A percentile compares a stretch with the other conserved stretches of the same genome.
Conservation (phyloP, 2,113 vertebrate species). For the Gasterosteus aculeatus region DNA sequence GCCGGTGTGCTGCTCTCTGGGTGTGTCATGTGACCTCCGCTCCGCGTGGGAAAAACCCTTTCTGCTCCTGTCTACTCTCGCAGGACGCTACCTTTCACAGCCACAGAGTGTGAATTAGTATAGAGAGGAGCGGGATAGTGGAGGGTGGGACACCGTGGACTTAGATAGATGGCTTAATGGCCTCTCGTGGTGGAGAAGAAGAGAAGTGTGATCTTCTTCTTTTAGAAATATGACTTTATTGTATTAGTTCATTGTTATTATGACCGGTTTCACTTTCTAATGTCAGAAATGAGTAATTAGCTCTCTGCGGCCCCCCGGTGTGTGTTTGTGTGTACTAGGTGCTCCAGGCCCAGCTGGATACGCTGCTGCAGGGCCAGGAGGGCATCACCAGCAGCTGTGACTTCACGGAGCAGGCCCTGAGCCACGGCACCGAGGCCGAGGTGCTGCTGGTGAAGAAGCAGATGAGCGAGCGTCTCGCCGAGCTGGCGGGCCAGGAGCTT, state of each 20-base stretch:
- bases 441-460: conserved; percentile 97
- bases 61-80: not conserved
- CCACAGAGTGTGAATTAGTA: not conserved
- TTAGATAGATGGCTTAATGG: conserved; percentile 48
- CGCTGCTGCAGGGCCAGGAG: conserved; percentile 91
- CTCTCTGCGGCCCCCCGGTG: conserved; percentile 50
- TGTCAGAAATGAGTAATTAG: not conserved
- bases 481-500: conserved; percentile 88
- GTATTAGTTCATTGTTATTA: too few relatives aligned
- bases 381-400: conserved; percentile 93
- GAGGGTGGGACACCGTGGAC: not conserved
- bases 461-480: conserved; percentile 92
- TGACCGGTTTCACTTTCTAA: not conserved
- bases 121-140: not conserved
- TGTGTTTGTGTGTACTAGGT: conserved; percentile 81
- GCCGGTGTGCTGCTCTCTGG: conserved; percentile 37
- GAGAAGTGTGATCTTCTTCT: conserved; percentile 29
- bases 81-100: not conserved
- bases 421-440: conserved; percentile 92
- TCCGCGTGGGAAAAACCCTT: conserved; percentile 5
- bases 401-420: conserved; percentile 93
- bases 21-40: conserved; percentile 56
- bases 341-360: conserved; percentile 92
- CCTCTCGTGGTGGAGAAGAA: conserved; percentile 55
- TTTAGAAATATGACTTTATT: too few relatives aligned